A percentile compares a stretch with the other conserved stretches of the same genome.
phyloP scores from a whole-genome alignment of 2,888 invertebrate species.

The Meta bourneti region DNA sequence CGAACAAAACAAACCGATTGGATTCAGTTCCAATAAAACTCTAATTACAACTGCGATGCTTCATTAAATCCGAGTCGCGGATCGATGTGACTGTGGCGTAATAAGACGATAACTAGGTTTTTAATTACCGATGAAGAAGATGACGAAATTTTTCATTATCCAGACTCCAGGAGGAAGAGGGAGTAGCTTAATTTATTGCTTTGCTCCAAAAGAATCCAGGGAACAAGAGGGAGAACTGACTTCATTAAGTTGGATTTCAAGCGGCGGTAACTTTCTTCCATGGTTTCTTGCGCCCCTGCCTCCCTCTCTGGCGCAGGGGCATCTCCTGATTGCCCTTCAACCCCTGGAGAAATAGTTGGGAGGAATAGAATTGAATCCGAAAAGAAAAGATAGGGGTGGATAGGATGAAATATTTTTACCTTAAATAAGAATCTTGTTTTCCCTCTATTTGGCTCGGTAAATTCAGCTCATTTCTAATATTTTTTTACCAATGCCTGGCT shows the following conservation, averaged over 20 bases:
- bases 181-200: slow-evolving; percentile 28
- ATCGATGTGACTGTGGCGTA: slow-evolving; percentile 32
- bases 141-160: slow-evolving; percentile 65
- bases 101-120: slow-evolving; percentile 66
- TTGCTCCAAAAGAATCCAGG: slow-evolving; percentile 21
- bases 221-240: background rate
- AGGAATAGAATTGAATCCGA: no score
- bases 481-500: no score
- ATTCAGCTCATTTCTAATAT: no score
- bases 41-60: slow-evolving; percentile 39
- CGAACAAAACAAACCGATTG: slow-evolving; percentile 21
- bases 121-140: slow-evolving; percentile 65
- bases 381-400: no score
- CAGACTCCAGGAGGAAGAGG: slow-evolving; percentile 3
- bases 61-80: slow-evolving; percentile 30
- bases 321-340: background rate
- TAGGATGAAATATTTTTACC: no score
- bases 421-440: no score
- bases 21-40: slow-evolving; percentile 52
- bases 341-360: no score
- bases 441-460: no score
- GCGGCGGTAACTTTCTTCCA: slow-evolving; percentile 19
- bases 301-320: background rate
- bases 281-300: background rate
- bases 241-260: slow-evolving; percentile 34